Base-by-base conservation (phyloP, 1,140 invertebrate species). In the Capitella teleta region DNA sequence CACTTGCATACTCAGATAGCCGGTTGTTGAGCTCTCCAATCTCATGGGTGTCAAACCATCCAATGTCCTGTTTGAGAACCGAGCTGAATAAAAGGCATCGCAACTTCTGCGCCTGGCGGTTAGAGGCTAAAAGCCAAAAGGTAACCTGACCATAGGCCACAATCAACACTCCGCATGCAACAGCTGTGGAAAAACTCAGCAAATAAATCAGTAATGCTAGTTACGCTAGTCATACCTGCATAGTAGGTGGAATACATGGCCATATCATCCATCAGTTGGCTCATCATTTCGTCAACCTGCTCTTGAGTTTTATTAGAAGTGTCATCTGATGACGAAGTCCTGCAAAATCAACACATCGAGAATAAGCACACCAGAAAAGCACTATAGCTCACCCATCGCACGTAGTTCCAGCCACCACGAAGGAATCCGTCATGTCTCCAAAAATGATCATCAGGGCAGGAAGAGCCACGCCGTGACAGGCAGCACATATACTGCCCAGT, bases 41-140 rank as follows among this genome's bases (percentile, higher is more conserved):
- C 25, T 86, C 82, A 57, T 87, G 81, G 1, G 82, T 80, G 64
- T 94, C 90, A 68, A 88, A 93, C 90, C 90, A 95, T 24, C 81
- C 75, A 61, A 94, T 87, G 59, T 94, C 87, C 71, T 94, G 89
- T 12, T 85, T 77, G 3, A 95, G 70, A 1, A 90, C 80, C 89
- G 12, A 85, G 77, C 3, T 94, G 70, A 1, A 90, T 80, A 44
- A 25, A 10, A 16, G 10, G 8, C 18, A 12, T 4, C 42, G 16
- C 5, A 44, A 16, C 23, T 28, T 23, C 21, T 44, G 21, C 21
- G 21, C 42, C n/a, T 44, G 42, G 14, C 25, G 21, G 16, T 19
- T 26, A 0, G 42, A 21, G 2, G 42, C 21, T 2, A 28, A 16
- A 2, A 44, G 21, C 42, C 42, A 44, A 24, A 40, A 40, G 38